phyloP scores from a whole-genome alignment of 1,140 invertebrate genomes.

The Caenorhabditis latens region DNA sequence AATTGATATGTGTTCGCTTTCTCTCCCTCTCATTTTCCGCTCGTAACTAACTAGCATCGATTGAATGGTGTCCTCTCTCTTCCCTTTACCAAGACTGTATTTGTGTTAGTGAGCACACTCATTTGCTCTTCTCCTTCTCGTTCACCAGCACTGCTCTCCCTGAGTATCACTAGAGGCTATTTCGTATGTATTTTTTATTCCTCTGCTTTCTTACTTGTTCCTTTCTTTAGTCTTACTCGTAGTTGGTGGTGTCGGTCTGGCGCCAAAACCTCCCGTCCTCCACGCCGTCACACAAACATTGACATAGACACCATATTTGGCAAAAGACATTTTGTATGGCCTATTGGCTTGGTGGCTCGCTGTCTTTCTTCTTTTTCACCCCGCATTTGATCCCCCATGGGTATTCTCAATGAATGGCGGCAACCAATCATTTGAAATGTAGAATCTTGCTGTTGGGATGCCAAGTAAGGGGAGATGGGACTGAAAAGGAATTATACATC shows the following conservation, averaged over 20 bases:
- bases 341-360: not conserved
- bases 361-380: not conserved
- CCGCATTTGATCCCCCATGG: conserved; percentile 37
- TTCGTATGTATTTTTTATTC: not conserved
- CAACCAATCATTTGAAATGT: conserved; percentile 37
- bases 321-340: not conserved
- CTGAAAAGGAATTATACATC: conserved; percentile 9
- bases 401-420: not conserved
- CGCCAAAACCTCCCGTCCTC: not conserved
- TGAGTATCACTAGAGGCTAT: conserved; percentile 13
- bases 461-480: not conserved
- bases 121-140: conserved; percentile 27
- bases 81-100: not conserved
- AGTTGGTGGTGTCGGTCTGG: not conserved
- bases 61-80: not conserved
- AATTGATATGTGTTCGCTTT: too few species aligned
- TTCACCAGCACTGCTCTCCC: not conserved
- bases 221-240: not conserved
- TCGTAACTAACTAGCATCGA: conserved; percentile 1
- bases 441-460: not conserved
- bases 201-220: not conserved
- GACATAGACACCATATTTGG: conserved; percentile 33
- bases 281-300: conserved; percentile 30
- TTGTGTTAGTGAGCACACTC: conserved; percentile 51
- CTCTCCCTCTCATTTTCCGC: not conserved